Conservation (phyloP, 2,888 invertebrate genomes). For the Orthosia incerta region DNA sequence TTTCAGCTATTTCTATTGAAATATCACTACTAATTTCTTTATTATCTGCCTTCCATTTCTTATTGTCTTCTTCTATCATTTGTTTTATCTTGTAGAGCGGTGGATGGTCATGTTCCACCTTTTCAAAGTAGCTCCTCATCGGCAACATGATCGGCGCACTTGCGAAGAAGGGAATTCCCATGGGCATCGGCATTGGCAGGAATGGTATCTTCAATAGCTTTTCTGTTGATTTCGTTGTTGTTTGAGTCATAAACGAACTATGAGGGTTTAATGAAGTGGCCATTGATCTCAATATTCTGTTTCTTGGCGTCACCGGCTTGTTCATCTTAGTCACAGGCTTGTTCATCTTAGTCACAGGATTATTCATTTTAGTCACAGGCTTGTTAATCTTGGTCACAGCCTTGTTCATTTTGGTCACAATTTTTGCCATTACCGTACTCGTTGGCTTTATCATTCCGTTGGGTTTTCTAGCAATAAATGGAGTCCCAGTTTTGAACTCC, state of each 20-base stretch:
- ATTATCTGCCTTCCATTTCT: slow-evolving; percentile 49
- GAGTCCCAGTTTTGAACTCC: neutral
- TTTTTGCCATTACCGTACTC: neutral
- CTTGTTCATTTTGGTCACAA: neutral
- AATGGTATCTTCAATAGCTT: neutral
- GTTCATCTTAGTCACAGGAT: neutral
- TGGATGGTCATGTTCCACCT: slow-evolving; percentile 83
- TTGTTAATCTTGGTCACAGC: neutral
- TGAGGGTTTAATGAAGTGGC: neutral
- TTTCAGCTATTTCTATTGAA: slow-evolving; percentile 39
- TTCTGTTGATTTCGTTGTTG: neutral
- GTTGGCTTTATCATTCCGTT: neutral
- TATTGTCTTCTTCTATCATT: slow-evolving; percentile 66
- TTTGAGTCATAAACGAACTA: neutral
- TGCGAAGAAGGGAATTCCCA: slow-evolving; percentile 49
- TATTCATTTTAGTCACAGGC: neutral
- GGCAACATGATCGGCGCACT: slow-evolving; percentile 74
- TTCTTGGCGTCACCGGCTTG: neutral
- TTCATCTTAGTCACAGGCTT: neutral
- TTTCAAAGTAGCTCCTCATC: slow-evolving; percentile 77
- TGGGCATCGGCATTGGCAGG: slow-evolving; percentile 27
- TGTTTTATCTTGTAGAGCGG: slow-evolving; percentile 73
- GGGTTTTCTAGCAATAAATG: neutral
- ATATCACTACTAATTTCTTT: slow-evolving; percentile 33
- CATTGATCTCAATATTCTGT: neutral